phyloP scores from a whole-genome alignment of 2,888 invertebrate species.

The Ophion obscuratus region DNA sequence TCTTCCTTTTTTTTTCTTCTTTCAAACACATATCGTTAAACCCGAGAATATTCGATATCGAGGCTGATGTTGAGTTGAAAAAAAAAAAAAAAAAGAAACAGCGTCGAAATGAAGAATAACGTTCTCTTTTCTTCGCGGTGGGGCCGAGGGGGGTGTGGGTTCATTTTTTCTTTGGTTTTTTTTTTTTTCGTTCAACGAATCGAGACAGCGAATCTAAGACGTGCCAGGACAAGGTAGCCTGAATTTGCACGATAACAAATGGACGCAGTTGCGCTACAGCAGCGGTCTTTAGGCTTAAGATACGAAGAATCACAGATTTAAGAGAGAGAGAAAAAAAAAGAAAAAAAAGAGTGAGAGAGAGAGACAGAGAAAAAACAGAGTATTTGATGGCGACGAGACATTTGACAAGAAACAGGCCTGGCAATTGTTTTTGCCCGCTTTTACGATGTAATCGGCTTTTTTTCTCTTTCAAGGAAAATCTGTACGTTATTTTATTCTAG shows the following conservation, averaged over 20 bases:
- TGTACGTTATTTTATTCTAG: neutral
- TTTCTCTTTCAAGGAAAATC: neutral
- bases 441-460: neutral
- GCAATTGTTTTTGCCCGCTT: slow-evolving; percentile 20
- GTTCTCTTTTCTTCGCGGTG: neutral
- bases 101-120: slow-evolving; percentile 17
- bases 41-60: slow-evolving; percentile 23
- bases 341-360: slow-evolving; percentile 18
- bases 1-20: neutral
- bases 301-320: slow-evolving; percentile 20
- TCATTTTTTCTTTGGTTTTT: slow-evolving; percentile 1
- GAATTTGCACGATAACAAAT: slow-evolving; percentile 79
- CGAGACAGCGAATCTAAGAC: slow-evolving; percentile 66
- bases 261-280: slow-evolving; percentile 79
- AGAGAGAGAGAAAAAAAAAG: slow-evolving; percentile 12
- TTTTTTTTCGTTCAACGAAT: slow-evolving; percentile 39
- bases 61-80: neutral
- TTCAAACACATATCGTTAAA: slow-evolving; percentile 12
- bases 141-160: neutral
- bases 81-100: slow-evolving; percentile 36
- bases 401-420: slow-evolving; percentile 75
- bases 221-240: slow-evolving; percentile 80
- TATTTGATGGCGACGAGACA: slow-evolving; percentile 71
- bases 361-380: slow-evolving; percentile 39
- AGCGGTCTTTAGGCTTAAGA: slow-evolving; percentile 67